Evolutionary conservation across 2,888 invertebrate genomes (phyloP).

Genomic region (Sphinx pinastri): DNA sequence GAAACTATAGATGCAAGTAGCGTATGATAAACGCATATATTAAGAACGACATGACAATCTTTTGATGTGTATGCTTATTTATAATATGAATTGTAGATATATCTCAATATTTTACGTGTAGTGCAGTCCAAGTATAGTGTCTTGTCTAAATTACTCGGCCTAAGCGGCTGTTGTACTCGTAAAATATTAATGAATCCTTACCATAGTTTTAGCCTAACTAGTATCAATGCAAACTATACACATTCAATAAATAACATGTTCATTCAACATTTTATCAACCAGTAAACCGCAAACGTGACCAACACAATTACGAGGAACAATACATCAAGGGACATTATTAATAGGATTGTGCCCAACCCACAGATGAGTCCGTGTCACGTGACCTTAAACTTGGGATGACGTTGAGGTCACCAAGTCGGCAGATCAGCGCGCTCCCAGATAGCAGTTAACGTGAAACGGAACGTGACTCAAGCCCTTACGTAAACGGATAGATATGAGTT

Average conservation of each 20-base stretch:
- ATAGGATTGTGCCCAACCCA: conserved; percentile 1
- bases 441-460: conserved; percentile 32
- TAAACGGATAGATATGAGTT: conserved; percentile 32
- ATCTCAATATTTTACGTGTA: too few species aligned
- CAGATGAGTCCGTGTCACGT: background rate
- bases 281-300: conserved; percentile 12
- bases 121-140: too few species aligned
- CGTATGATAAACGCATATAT: too few species aligned
- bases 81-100: too few species aligned
- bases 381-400: conserved; percentile 24
- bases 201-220: too few species aligned
- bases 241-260: background rate
- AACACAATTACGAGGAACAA: conserved; percentile 1
- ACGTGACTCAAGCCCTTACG: conserved; percentile 38
- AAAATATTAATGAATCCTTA: too few species aligned
- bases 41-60: too few species aligned
- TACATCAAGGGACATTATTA: background rate
- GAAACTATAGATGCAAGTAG: too few species aligned
- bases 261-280: background rate
- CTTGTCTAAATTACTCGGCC: too few species aligned
- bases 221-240: background rate
- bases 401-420: conserved; percentile 29
- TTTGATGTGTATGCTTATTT: too few species aligned
- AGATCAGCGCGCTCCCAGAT: conserved; percentile 38
- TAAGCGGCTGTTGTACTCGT: too few species aligned